These are phyloP conservation scores for Orchestes rusci DNA, from an alignment of 2,888 invertebrate genomes.

Conservation along the genomic window DNA sequence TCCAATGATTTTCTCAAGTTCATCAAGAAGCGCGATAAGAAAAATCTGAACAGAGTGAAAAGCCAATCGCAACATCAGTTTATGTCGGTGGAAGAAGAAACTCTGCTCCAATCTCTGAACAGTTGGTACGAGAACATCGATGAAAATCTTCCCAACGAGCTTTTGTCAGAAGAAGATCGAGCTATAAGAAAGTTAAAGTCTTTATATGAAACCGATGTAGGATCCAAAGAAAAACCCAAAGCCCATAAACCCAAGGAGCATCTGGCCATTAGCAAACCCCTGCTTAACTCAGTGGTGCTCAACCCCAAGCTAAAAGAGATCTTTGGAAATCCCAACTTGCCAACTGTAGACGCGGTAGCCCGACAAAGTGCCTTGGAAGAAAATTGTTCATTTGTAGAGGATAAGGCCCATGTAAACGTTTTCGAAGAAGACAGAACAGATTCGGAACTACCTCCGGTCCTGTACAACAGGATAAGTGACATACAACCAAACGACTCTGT, in stretches of 20 bases:
- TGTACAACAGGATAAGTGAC: slow-evolving; percentile 23
- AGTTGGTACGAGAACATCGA: slow-evolving; percentile 37
- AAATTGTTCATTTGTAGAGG: slow-evolving; percentile 7
- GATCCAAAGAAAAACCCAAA: slow-evolving; percentile 31
- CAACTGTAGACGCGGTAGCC: slow-evolving; percentile 30
- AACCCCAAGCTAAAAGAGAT: slow-evolving; percentile 38
- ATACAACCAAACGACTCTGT: slow-evolving; percentile 29
- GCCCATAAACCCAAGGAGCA: slow-evolving; percentile 37
- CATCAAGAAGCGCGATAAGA: slow-evolving; percentile 29
- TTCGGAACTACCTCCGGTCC: slow-evolving; percentile 8
- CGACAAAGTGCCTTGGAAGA: slow-evolving; percentile 21
- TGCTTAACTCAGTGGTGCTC: slow-evolving; percentile 36
- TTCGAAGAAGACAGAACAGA: slow-evolving; percentile 18
- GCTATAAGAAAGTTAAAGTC: slow-evolving; percentile 36
- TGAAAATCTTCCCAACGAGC: slow-evolving; percentile 33
- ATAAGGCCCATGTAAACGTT: slow-evolving; percentile 17
- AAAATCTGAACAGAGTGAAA: slow-evolving; percentile 10
- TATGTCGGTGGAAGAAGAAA: slow-evolving; percentile 35
- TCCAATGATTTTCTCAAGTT: slow-evolving; percentile 17
- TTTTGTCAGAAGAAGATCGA: slow-evolving; percentile 36
- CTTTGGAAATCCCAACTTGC: slow-evolving; percentile 33
- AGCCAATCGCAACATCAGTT: slow-evolving; percentile 18
- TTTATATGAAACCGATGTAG: slow-evolving; percentile 34
- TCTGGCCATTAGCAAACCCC: slow-evolving; percentile 40
- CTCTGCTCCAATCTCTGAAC: slow-evolving; percentile 33